Evolutionary conservation across 2,888 invertebrate species (phyloP).

Genomic region (Nudaria mundana): DNA sequence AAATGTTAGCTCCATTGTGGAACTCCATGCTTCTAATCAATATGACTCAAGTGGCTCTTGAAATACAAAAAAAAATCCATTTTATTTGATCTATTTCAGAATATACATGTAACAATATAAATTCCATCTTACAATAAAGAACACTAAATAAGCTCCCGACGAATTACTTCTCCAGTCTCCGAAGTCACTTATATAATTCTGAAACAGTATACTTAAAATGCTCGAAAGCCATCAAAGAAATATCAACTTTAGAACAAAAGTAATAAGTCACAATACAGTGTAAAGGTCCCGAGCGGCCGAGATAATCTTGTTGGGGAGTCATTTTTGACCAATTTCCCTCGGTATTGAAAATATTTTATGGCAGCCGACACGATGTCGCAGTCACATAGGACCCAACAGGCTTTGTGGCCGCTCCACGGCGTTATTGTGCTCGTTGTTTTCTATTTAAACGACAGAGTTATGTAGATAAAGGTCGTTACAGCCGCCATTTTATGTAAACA

Average conservation of each 20-base stretch:
- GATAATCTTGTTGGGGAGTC: conserved; percentile 65
- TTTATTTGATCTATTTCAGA: no score
- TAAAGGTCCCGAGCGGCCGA: conserved; percentile 28
- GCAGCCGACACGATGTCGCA: conserved; percentile 46
- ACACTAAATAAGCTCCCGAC: conserved; percentile 35
- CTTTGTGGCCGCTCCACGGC: conserved; percentile 28
- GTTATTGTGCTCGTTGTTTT: conserved; percentile 32
- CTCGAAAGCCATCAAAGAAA: conserved; percentile 34
- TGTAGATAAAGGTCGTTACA: conserved; percentile 33
- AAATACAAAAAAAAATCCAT: no score
- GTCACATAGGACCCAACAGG: conserved; percentile 38
- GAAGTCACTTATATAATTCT: conserved; percentile 46
- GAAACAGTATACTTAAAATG: conserved; percentile 48
- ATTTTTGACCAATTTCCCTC: conserved; percentile 70
- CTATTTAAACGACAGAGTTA: conserved; percentile 24
- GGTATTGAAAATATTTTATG: conserved; percentile 69
- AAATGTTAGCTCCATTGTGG: no score
- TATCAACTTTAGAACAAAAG: conserved; percentile 37
- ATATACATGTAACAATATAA: conserved; percentile 29
- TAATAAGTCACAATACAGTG: conserved; percentile 35
- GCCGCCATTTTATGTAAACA: conserved; percentile 30
- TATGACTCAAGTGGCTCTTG: no score
- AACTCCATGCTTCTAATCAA: no score
- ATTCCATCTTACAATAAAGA: conserved; percentile 31
- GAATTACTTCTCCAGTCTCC: conserved; percentile 40